These are phyloP conservation scores for Phyllostomus discolor DNA, from an alignment of 2,113 vertebrate genomes.

Conservation along the genomic window DNA sequence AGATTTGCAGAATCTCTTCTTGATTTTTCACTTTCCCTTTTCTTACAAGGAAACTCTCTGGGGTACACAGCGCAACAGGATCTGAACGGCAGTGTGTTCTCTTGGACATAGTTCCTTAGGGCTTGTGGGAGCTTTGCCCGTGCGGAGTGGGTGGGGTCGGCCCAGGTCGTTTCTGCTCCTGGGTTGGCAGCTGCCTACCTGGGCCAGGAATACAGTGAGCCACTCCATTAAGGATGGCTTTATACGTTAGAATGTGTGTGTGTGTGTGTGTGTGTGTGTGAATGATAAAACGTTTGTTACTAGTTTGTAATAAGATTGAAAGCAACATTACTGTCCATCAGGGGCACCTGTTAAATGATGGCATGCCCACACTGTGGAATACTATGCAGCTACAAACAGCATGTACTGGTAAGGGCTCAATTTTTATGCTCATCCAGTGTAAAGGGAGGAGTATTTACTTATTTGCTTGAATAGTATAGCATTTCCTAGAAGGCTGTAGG, in stretches of 20 bases:
- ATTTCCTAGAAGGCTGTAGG: not conserved
- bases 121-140: accelerated
- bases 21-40: slow-evolving; percentile 3
- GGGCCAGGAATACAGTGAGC: not conserved
- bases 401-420: not conserved
- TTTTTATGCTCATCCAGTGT: not conserved
- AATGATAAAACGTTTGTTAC: not conserved
- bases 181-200: no score
- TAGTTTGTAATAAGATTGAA: not conserved
- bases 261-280: not conserved
- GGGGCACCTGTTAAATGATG: not conserved
- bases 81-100: not conserved
- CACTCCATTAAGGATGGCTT: not conserved
- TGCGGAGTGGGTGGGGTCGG: not conserved
- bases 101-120: not conserved
- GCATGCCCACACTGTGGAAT: not conserved
- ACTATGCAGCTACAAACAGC: not conserved
- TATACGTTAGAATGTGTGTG: not conserved
- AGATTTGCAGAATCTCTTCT: slow-evolving; percentile 33
- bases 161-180: not conserved
- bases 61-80: not conserved
- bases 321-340: not conserved
- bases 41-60: not conserved
- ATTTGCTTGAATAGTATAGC: not conserved
- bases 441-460: not conserved